Evolutionary conservation across 2,888 invertebrate genomes (phyloP).

Genomic region (Capitulum mitella): DNA sequence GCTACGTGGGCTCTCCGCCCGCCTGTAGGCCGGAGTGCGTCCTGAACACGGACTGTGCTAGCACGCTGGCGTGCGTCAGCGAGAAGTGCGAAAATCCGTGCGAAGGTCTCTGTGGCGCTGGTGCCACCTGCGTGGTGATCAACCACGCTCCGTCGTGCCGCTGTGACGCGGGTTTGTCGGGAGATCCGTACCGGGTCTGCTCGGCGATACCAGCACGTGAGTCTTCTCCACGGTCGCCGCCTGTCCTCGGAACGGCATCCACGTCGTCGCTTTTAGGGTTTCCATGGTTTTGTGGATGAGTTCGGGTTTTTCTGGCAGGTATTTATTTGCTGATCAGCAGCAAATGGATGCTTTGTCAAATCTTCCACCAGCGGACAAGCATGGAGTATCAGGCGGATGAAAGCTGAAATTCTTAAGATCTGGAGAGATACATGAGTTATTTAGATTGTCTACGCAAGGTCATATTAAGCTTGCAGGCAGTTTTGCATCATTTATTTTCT

Average conservation of each 20-base stretch:
- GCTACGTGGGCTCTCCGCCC: conserved; percentile 62
- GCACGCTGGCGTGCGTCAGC: conserved; percentile 63
- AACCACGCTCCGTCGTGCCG: conserved; percentile 63
- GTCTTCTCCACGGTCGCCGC: too few species aligned
- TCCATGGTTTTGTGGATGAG: neutral
- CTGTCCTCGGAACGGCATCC: neutral
- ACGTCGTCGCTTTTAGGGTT: neutral
- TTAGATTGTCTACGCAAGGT: too few species aligned
- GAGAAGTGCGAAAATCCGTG: conserved; percentile 54
- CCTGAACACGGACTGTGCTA: conserved; percentile 59
- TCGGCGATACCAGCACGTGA: neutral
- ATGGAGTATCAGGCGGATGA: too few species aligned
- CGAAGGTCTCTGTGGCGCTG: conserved; percentile 50
- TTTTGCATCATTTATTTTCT: too few species aligned
- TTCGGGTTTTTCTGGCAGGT: too few species aligned
- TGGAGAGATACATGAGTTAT: too few species aligned
- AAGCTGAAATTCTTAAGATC: too few species aligned
- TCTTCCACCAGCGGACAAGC: too few species aligned
- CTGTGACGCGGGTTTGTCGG: conserved; percentile 62
- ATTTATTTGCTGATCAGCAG: too few species aligned
- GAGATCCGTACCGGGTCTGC: conserved; percentile 54
- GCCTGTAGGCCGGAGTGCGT: conserved; percentile 67
- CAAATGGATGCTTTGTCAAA: too few species aligned
- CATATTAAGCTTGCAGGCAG: too few species aligned
- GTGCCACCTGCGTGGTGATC: conserved; percentile 65